Evolutionary conservation across 2,888 invertebrate species (phyloP), one percentile per base, ranked within the genome.

Genomic region (Lypha dubia): DNA sequence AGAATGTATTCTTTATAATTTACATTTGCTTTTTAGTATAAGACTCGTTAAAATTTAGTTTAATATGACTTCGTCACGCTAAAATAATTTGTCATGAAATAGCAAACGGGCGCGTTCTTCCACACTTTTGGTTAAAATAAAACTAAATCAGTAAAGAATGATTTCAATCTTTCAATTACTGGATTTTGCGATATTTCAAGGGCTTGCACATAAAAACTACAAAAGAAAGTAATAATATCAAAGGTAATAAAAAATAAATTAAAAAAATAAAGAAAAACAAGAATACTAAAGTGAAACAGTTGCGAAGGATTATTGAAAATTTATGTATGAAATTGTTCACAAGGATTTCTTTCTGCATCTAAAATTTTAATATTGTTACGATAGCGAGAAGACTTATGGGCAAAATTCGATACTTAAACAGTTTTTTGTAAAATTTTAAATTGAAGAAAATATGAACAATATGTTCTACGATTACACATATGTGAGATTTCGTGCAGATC

Each of bases 281-380:
- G 15, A 44, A 22, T 11, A 7, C n/a, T 49, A 60, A 83, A 76
- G 24, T 58, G 63, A 24, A 63, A 73, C 77, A 79, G 44, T 79
- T 84, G 63, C 81, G 74, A 79, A 46, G 81, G 81, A 81, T 84
- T 81, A 79, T 74, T 68, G 58, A 68, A 58, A 79, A 81, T 84
- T 84, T 84, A 81, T 81, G 81, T 63, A 28, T 17, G 20, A 76
- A 76, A 82, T 38, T 76, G 70, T 70, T 63, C 56, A 38, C 46
- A 75, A 70, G n/a, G 20, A 75, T 56, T 56, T 63, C 22, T n/a
- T n/a, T n/a, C 32, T 49, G 17, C n/a, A 6, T 22, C 8, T 17
- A 38, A 22, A 2, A 38, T 53, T 53, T 68, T 7, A 8, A 51
- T 67, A 35, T 35, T 67, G 35, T 65, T 65, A 3, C 46, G 44